Percentiles rank a stretch among this genome's conserved stretches.
phyloP scores from a whole-genome alignment of 2,888 invertebrate genomes.

The Siphonodentalium dalli region DNA sequence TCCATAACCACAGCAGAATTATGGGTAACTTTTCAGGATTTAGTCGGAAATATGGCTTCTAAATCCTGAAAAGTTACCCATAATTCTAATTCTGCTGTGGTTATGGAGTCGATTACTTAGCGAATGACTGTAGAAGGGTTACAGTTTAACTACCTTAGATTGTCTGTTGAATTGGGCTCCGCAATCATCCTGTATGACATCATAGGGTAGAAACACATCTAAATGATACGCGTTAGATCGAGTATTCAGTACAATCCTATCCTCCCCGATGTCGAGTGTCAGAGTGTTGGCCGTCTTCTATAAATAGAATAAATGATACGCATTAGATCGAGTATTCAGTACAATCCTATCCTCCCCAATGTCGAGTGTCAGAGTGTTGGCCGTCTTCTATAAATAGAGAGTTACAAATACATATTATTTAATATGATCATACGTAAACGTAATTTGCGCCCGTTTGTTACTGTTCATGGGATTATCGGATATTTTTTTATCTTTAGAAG shows the following conservation, averaged over 20 bases:
- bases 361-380: slow-evolving; percentile 57
- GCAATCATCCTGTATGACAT: slow-evolving; percentile 59
- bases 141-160: slow-evolving; percentile 59
- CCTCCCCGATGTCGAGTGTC: slow-evolving; percentile 63
- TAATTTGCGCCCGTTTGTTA: too few species aligned
- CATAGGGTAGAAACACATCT: slow-evolving; percentile 63
- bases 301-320: slow-evolving; percentile 39
- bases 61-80: too few species aligned
- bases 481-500: too few species aligned
- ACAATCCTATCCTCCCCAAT: slow-evolving; percentile 64
- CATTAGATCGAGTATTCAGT: slow-evolving; percentile 58
- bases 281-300: slow-evolving; percentile 60
- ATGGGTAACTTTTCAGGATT: too few species aligned
- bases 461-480: too few species aligned
- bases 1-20: too few species aligned
- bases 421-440: too few species aligned
- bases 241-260: slow-evolving; percentile 61
- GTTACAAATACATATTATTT: too few species aligned
- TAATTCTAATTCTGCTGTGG: too few species aligned
- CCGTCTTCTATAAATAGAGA: slow-evolving; percentile 49
- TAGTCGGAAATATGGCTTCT: too few species aligned
- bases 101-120: too few species aligned
- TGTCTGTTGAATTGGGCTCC: slow-evolving; percentile 63
- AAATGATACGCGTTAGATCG: slow-evolving; percentile 60
- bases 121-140: too few species aligned